Evolutionary conservation across 2,797 vertebrate genomes (phyloP), one percentile per base, ranked within the genome.

Genomic region (Chaunax sp.): DNA sequence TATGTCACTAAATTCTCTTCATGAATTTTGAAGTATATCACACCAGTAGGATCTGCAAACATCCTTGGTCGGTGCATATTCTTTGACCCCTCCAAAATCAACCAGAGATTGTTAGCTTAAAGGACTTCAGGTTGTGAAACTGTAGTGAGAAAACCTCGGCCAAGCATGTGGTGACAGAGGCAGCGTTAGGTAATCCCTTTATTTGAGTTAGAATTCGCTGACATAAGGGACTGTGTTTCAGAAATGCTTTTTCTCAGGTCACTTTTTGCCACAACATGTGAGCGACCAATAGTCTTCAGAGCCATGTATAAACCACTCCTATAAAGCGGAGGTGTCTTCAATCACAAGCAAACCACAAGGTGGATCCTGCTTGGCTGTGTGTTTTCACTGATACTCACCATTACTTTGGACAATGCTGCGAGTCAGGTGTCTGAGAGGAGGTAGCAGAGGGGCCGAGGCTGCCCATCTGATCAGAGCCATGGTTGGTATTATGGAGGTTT

Each of bases 351-450:
- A 63, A 86, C 64, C 59, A 56, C 53, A 69, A 70, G 26, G 57
- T 26, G 84, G 81, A 90, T 78, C 61, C 80, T 69, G 72, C 64
- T 73, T 78, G 44, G 79, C 74, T 22, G 77, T 47, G 22, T 80
- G 74, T 67, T 59, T 80, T 58, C 55, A 58, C 64, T 77, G 55
- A 70, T 58, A 77, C 75, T 78, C 40, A 79, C 2, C 58, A 86
- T 90, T 64, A 59, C 64, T 25, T 64, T 23, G 88, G 78, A 95
- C 68, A 87, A 99, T 99, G 98, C 94, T 99, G 94, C 94, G 97
- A 65, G 98, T 99, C 72, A 95, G 97, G 85, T 99, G 97, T 89
- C 90, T 99, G 84, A 97, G 98, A 93, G 98, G 98, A 89, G 98
- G 98, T 61, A 99, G 98, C 95, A 95, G 98, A 6, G 97, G 98